Base-by-base conservation (phyloP, 2,113 vertebrate genomes). In the Phainopepla nitens region DNA sequence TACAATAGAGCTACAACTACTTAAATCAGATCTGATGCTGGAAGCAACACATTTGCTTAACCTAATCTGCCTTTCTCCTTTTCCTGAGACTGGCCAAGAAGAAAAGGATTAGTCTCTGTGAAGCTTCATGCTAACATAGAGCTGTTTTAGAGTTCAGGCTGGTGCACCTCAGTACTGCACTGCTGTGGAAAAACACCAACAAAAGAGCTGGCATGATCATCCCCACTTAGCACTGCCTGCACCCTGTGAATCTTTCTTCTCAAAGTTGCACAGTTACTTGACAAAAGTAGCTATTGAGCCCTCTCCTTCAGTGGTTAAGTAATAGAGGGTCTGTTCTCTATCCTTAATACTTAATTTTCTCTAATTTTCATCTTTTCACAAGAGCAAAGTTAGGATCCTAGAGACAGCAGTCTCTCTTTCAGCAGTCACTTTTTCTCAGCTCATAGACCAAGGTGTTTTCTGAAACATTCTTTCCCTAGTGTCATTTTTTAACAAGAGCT, bases 211-310 rank as follows among this genome's bases (percentile, higher is more conserved):
- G 8, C 22, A 79, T 0, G 0, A 17, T 4, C 44, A 60, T 28
- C 20, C 13, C 10, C 0, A 0, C 17, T 10, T 7, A 19, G 21
- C 50, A 15, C 36, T 19, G 45, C 10, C 27, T 33, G 33, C 41
- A 14, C 21, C 4, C 1, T 19, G 5, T 13, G n/a, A 39, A 27
- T 28, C 42, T 66, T 25, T 47, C 17, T 93, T 65, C 69, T 60
- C 24, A 64, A n/a, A 15, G 36, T 15, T 61, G 51, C 25, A 41
- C 16, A n/a, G 57, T 68, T 45, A 53, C 20, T 15, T 79, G 44
- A 54, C 28, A 62, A 62, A 88, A 45, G 54, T 5, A 16, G 6
- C 19, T 49, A 25, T 8, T 54, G 35, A 80, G 45, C 13, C 10
- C 24, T 22, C 17, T 60, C 29, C 14, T 90, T 79, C 36, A 18